Base-by-base conservation (phyloP, 1,140 invertebrate genomes). In the Dolichoris vasculosae region DNA sequence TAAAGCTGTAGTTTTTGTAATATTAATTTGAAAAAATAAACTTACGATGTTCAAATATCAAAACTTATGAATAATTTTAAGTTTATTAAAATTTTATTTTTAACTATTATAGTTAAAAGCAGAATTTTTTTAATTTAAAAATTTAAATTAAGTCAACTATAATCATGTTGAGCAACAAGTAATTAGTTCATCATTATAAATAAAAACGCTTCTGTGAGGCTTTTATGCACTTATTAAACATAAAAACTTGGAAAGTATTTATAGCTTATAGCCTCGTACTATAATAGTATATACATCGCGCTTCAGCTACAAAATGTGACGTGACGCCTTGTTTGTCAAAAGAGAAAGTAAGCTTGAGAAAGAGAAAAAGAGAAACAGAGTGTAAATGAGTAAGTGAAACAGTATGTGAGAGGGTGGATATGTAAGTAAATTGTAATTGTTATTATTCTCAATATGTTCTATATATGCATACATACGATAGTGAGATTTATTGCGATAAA, bases 311-410 rank as follows among this genome's bases (percentile, higher is more conserved):
- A 26, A 80, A 80, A 76, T 59, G 3, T 59, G 69, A 82, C 40
- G 84, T 55, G 55, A 82, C 48, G 79, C 71, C 78, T 86, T 82
- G 80, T 86, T 86, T 86, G 80, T 82, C 73, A 63, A 83, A 26
- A 82, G 69, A 38, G 46, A 84, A 40, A 83, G 71, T 85, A 51
- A 73, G 63, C 11, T 40, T 48, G 32, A 46, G 78, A 69, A n/a
- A 40, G 38, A 40, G 30, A 26, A 2, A 32, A 32, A 35, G 64
- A 32, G 64, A 67, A 13, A 32, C 8, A 6, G 64, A 6, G 30
- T 0, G 30, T 2, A 32, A 2, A 32, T 1, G 64, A 2, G 64
- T 13, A 13, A 2, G 64, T 0, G 32, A 32, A 40, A 20, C 3
- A 23, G 32, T 35, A 59, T 82, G 84, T 77, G 48, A 76, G 59